phyloP scores from a whole-genome alignment of 2,888 invertebrate genomes.

The Melipona beecheii region DNA sequence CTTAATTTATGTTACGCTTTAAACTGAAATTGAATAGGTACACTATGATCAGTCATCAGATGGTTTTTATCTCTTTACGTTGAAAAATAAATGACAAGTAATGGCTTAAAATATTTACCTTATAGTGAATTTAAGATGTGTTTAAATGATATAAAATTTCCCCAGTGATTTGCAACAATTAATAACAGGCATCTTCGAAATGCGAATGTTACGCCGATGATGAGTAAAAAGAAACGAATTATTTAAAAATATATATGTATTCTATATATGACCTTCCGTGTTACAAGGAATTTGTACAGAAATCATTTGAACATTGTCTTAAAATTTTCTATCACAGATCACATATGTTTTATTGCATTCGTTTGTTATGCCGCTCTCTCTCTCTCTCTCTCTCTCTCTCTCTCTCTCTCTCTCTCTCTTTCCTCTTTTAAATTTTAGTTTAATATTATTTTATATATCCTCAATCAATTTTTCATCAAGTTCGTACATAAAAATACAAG shows the following conservation, averaged over 20 bases:
- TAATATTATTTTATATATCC: not conserved
- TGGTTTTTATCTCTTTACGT: not conserved
- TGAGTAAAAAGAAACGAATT: conserved; percentile 2
- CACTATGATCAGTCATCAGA: not conserved
- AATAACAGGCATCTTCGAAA: conserved; percentile 30
- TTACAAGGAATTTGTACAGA: conserved; percentile 72
- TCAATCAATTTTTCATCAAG: not conserved
- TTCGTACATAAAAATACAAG: not conserved
- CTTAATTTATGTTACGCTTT: not conserved
- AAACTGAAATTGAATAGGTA: not conserved
- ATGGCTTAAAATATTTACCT: not conserved
- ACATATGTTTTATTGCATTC: conserved; percentile 66
- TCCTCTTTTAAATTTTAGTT: not conserved
- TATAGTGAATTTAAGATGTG: not conserved
- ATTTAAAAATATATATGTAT: not conserved
- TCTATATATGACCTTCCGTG: conserved; percentile 56
- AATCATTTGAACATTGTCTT: conserved; percentile 63
- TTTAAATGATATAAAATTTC: not conserved
- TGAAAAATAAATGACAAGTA: not conserved
- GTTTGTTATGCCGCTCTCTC: conserved; percentile 59
- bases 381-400: conserved; percentile 20
- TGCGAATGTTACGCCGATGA: not conserved
- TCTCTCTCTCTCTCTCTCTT: not conserved
- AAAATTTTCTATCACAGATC: conserved; percentile 56
- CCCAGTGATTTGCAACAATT: conserved; percentile 27